Base-by-base conservation (phyloP, 2,797 vertebrate genomes). In the Poecilia gillii region DNA sequence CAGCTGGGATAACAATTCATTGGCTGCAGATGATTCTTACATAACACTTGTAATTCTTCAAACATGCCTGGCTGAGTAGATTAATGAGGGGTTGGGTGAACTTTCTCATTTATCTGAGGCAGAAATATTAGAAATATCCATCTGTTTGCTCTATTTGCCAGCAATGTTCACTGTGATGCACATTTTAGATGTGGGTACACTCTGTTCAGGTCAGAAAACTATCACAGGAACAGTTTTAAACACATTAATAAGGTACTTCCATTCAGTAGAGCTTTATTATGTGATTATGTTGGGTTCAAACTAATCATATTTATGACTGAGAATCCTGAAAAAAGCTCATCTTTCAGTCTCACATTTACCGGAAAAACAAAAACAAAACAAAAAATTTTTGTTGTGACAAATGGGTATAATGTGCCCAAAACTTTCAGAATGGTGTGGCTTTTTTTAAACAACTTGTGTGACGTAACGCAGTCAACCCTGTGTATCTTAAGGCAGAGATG, bases 1-100 rank as follows among this genome's bases (percentile, higher is more conserved):
- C 87, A 84, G 84, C 78, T 28, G 81, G 70, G 88, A 90, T 91
- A 88, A 89, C 87, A 84, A 91, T 80, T 91, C 86, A 85, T 83
- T 70, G 70, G 76, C 92, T 84, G 89, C 82, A 76, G 64, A 86
- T 82, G 81, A 86, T 81, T 84, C 77, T 92, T 90, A 90, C 28
- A 64, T 83, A 92, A 91, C 72, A 78, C 79, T 78, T 76, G 86
- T n/a, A 80, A 79, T 81, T 89, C 75, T 85, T 89, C 81, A 83
- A 82, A 82, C 80, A 88, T 11, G 88, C 90, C 85, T 47, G 76
- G 81, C 81, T 87, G 84, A 75, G 46, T 84, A 77, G 83, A 88
- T 78, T 89, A 93, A 91, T 89, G 86, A 93, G 89, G 74, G 39
- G 72, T 57, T 4, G 53, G 83, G 73, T 87, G 75, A 70, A 76